Evolutionary conservation across 2,888 invertebrate genomes (phyloP).

Genomic region (Nephrotoma flavescens): DNA sequence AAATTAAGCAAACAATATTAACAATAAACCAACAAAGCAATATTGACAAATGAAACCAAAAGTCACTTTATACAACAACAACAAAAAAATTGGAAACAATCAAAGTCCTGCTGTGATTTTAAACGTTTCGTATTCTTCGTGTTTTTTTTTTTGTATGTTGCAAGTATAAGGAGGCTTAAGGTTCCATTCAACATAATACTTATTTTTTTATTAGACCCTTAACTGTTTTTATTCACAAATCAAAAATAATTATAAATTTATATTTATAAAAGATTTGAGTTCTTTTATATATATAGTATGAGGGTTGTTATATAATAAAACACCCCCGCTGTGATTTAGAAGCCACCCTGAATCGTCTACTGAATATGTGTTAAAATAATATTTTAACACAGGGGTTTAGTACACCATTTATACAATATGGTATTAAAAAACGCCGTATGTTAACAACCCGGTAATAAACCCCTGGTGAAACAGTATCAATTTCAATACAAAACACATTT

Average conservation of each 20-base stretch:
- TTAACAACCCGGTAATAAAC: background rate
- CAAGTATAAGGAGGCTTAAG: background rate
- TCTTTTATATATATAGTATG: background rate
- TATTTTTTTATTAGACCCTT: background rate
- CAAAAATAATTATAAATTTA: background rate
- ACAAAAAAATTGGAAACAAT: background rate
- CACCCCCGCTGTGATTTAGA: background rate
- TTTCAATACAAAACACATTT: background rate
- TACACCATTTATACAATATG: background rate
- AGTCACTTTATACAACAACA: background rate
- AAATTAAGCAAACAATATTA: background rate
- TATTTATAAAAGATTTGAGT: background rate
- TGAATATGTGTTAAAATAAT: background rate
- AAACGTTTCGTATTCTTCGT: background rate
- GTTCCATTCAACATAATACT: background rate
- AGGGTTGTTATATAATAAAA: background rate
- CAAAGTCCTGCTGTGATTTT: background rate
- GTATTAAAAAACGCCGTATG: background rate
- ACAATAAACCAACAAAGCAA: background rate
- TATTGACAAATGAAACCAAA: conserved; percentile 2
- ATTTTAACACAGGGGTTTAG: background rate
- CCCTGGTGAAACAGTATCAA: background rate
- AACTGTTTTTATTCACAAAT: background rate
- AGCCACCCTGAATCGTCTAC: background rate
- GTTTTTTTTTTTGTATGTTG: background rate